A percentile compares a stretch with the other conserved stretches of the same genome.
phyloP scores from a whole-genome alignment of 2,113 vertebrate species.

The Felis chaus region DNA sequence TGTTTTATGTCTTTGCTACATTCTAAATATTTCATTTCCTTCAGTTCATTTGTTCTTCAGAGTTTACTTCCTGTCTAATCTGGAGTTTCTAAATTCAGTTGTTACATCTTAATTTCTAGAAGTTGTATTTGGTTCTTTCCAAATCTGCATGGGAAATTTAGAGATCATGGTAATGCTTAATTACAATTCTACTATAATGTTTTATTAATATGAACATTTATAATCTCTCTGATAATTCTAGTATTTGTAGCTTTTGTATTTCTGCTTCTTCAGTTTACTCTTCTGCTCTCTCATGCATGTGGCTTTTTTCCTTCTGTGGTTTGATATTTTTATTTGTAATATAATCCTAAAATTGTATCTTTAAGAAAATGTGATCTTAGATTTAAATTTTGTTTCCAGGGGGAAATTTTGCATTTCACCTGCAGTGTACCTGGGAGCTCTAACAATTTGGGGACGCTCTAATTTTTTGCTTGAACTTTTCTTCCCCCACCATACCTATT shows the following conservation, averaged over 20 bases:
- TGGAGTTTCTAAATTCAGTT: background rate
- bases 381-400: background rate
- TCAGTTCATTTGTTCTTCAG: background rate
- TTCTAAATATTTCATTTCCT: conserved; percentile 1
- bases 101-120: background rate
- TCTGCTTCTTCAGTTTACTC: background rate
- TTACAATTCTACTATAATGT: background rate
- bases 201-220: background rate
- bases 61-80: background rate
- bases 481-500: background rate
- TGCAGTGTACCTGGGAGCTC: background rate
- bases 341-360: background rate
- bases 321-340: background rate
- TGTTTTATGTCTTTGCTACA: background rate
- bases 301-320: background rate
- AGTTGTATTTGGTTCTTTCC: background rate
- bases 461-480: background rate
- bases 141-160: background rate
- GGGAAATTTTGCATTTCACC: conserved; percentile 18
- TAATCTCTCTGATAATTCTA: background rate
- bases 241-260: background rate
- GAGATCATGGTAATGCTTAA: background rate
- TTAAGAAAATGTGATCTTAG: background rate
- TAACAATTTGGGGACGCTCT: background rate
- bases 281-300: background rate